A percentile compares a stretch with the other conserved stretches of the same genome.
Evolutionary conservation across 2,113 vertebrate genomes (phyloP).

Genomic region (Peromyscus californicus): DNA sequence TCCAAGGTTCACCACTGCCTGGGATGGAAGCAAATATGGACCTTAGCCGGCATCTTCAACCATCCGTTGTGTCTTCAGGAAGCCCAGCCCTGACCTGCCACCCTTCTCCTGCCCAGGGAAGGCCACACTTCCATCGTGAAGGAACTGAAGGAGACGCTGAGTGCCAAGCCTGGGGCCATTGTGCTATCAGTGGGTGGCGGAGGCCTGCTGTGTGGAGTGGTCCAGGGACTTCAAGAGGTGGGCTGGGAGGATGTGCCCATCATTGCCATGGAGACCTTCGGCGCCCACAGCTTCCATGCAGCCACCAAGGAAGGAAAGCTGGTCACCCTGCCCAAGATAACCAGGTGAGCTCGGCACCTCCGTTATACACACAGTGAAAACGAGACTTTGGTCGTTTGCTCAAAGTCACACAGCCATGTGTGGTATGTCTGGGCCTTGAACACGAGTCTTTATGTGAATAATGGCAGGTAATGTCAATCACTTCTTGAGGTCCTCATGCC

Average conservation of each 20-base stretch:
- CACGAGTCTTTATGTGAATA: neutral
- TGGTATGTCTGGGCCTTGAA: neutral
- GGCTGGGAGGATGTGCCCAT: conserved; percentile 92
- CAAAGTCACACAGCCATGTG: neutral
- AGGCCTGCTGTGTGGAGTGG: conserved; percentile 92
- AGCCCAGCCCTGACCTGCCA: neutral
- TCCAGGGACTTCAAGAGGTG: conserved; percentile 90
- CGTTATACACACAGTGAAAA: neutral
- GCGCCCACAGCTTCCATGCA: conserved; percentile 92
- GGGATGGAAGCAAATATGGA: neutral
- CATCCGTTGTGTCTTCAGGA: neutral
- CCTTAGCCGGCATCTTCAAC: no score
- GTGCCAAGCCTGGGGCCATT: conserved; percentile 89
- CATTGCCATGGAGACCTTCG: conserved; percentile 93
- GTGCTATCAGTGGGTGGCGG: conserved; percentile 92
- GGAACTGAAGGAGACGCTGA: conserved; percentile 89
- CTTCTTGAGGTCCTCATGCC: neutral
- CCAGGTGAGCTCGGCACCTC: conserved; percentile 87
- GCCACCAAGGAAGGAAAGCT: conserved; percentile 88
- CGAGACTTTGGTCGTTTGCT: neutral
- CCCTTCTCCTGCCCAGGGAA: conserved; percentile 87
- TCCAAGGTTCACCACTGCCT: neutral
- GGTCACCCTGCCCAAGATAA: conserved; percentile 90
- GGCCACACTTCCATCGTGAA: conserved; percentile 91
- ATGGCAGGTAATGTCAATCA: no score